Conservation (phyloP, 2,888 invertebrate genomes). For the Branchinecta sandiegonensis region DNA sequence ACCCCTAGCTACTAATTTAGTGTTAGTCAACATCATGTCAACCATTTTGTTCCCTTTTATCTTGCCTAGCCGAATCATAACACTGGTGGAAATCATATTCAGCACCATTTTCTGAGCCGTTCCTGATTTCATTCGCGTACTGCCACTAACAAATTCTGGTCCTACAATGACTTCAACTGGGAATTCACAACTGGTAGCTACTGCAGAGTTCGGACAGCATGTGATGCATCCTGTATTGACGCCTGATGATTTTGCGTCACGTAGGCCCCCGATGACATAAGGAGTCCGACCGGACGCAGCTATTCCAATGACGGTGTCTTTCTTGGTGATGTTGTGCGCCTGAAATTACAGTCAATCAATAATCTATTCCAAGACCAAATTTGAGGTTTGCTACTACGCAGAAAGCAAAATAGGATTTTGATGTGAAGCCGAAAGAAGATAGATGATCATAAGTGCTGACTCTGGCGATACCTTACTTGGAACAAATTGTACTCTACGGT, state of each 20-base stretch:
- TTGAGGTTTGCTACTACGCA: too few relatives aligned
- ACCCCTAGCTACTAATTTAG: constrained; percentile 25
- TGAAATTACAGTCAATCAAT: background rate
- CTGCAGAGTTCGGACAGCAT: background rate
- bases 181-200: constrained; percentile 2
- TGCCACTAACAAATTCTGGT: constrained; percentile 35
- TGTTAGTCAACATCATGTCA: constrained; percentile 24
- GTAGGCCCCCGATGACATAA: constrained; percentile 26
- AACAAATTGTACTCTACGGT: too few relatives aligned
- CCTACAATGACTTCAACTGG: constrained; percentile 23
- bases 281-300: constrained; percentile 27
- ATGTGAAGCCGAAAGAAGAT: too few relatives aligned
- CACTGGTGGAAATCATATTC: constrained; percentile 26
- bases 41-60: constrained; percentile 27
- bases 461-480: too few relatives aligned
- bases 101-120: constrained; percentile 33
- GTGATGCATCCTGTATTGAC: constrained; percentile 17
- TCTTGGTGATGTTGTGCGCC: background rate
- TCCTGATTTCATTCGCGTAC: constrained; percentile 35
- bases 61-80: constrained; percentile 27
- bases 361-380: too few relatives aligned
- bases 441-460: too few relatives aligned
- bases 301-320: constrained; percentile 24
- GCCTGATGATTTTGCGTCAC: constrained; percentile 21
- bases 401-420: too few relatives aligned